Base-by-base conservation (phyloP, 1,140 invertebrate species). In the Aporrectodea caliginosa region DNA sequence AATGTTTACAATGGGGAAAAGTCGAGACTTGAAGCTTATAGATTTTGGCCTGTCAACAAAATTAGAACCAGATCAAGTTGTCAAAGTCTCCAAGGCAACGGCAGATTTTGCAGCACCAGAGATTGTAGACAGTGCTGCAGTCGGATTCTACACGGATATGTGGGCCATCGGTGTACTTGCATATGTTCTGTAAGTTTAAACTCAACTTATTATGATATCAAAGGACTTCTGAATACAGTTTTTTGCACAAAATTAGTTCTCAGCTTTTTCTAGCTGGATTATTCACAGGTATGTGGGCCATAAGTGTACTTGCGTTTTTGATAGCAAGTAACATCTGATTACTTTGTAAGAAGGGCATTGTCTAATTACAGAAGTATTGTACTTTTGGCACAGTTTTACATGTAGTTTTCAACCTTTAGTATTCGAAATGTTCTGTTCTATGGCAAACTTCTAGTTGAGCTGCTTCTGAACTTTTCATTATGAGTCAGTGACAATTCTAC, bases 91-190 rank as follows among this genome's bases (percentile, higher is more conserved):
- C 0, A 89, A 88, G 76, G 97, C 97, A 77, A 99, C 97, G 0
- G 97, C 97, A 0, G 98, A 99, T 89, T 99, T 99, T 90, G 98
- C 98, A 22, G 97, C 98, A 68, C 98, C 98, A 2, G 98, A 99
- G 91, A 98, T 99, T 80, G 97, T 98, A 0, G 96, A 98, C 85
- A 91, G 96, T 34, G 96, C 99, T 89, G 95, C 97, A 1, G 98
- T 99, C 81, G 97, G 98, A 33, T 99, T 99, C 90, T 99, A 98
- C 89, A 99, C 98, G 0, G 98, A 99, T 86, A 99, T 99, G 97
- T 99, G 98, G 98, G 96, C 97, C 58, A 94, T 97, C 58, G 98
- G 98, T 86, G 98, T 99, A 1, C 90, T 99, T 0, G 92, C 95
- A 43, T 99, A 99, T 87, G 97, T 99, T 58, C 89, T 99, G 92